These are phyloP conservation scores for Lithophane ornitopus DNA, from an alignment of 2,888 invertebrate species.

Conservation along the genomic window DNA sequence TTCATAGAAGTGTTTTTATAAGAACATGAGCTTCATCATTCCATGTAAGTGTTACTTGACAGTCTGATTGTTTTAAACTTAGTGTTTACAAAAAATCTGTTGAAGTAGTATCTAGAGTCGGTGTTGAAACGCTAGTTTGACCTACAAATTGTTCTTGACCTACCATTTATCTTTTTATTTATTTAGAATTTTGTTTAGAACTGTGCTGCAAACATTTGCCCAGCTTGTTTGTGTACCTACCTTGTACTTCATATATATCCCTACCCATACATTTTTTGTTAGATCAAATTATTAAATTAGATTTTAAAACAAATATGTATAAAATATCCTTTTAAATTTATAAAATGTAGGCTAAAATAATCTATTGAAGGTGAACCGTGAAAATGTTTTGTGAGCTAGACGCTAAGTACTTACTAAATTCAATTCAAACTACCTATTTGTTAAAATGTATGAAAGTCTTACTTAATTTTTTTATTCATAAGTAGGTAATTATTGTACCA, in stretches of 20 bases:
- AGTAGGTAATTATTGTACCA: too few relatives aligned
- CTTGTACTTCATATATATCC: background rate
- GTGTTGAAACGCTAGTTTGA: slow-evolving; percentile 58
- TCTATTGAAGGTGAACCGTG: background rate
- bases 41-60: slow-evolving; percentile 56
- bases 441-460: background rate
- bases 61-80: slow-evolving; percentile 25
- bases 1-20: slow-evolving; percentile 58
- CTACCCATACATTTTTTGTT: background rate
- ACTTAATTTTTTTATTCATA: background rate
- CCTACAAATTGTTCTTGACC: slow-evolving; percentile 72
- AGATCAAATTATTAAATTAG: background rate
- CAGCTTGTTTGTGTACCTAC: slow-evolving; percentile 8
- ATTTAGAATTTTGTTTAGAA: slow-evolving; percentile 8
- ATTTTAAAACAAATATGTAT: background rate
- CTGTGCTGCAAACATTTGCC: background rate
- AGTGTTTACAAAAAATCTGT: slow-evolving; percentile 28
- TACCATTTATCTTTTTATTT: slow-evolving; percentile 36
- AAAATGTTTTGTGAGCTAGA: background rate
- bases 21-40: slow-evolving; percentile 27
- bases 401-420: background rate
- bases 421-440: background rate
- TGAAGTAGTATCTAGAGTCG: slow-evolving; percentile 15
- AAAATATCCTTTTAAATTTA: background rate
- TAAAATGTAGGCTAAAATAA: background rate